A percentile compares a stretch with the other conserved stretches of the same genome.
Conservation (phyloP, 2,797 vertebrate genomes). For the Tachyglossus aculeatus region DNA sequence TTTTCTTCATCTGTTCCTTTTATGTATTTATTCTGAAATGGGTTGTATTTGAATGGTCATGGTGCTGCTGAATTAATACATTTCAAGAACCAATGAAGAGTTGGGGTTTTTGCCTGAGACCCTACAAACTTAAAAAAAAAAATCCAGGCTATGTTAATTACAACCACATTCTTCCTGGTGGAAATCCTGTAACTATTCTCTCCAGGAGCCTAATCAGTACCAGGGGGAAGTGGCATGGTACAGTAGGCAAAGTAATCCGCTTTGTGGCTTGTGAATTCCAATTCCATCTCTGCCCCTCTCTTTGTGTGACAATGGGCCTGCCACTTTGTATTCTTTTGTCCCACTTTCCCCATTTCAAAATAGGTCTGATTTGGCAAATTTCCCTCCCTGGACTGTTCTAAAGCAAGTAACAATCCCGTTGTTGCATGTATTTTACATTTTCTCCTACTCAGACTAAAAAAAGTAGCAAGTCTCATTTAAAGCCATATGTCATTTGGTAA, state of each 20-base stretch:
- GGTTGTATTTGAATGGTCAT: background rate
- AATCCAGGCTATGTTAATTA: background rate
- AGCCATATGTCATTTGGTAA: conserved; percentile 40
- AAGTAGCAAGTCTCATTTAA: rapidly evolving
- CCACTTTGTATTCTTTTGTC: background rate
- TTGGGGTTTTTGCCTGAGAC: background rate
- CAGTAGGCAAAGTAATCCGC: no score
- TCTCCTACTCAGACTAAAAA: rapidly evolving
- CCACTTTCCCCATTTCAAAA: background rate
- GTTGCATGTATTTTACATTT: background rate
- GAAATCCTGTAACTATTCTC: background rate
- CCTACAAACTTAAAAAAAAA: background rate
- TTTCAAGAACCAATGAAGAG: background rate
- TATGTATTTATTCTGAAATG: background rate
- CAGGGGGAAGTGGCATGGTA: background rate
- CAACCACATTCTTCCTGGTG: background rate
- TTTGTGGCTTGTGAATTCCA: background rate
- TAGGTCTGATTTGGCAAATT: background rate
- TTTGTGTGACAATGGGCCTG: no score
- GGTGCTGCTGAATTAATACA: background rate
- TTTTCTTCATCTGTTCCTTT: background rate
- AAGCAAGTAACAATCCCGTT: background rate
- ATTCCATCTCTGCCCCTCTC: background rate
- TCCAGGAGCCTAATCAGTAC: background rate
- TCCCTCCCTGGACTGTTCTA: background rate